phyloP scores from a whole-genome alignment of 2,113 vertebrate species.

The Hippopotamus amphibius region DNA sequence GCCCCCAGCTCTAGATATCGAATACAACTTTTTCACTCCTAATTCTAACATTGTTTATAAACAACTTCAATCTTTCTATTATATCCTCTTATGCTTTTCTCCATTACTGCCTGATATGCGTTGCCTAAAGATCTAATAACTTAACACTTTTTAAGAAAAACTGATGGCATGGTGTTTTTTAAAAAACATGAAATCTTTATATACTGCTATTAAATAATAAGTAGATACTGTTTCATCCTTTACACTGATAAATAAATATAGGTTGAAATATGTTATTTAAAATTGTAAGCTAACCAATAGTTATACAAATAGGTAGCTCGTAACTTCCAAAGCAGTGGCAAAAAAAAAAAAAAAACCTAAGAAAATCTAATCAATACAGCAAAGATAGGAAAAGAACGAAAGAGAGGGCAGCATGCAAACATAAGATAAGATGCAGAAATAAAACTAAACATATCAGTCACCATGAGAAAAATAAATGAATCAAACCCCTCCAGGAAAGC shows the following conservation, averaged over 20 bases:
- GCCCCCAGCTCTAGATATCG: background rate
- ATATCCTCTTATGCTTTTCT: background rate
- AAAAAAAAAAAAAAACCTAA: background rate
- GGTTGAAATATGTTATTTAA: background rate
- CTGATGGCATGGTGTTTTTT: background rate
- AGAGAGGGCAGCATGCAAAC: background rate
- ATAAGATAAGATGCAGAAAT: background rate
- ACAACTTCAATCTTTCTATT: background rate
- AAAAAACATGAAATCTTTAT: background rate
- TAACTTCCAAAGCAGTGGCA: background rate
- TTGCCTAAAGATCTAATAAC: background rate
- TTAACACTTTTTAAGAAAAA: background rate
- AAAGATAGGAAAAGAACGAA: background rate
- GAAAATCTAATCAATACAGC: background rate
- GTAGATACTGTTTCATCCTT: background rate
- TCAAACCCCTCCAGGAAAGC: background rate
- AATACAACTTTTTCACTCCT: background rate
- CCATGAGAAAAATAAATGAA: background rate
- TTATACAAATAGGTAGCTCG: background rate
- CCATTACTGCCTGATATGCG: background rate
- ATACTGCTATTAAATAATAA: background rate
- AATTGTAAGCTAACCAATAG: background rate
- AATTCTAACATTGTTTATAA: background rate
- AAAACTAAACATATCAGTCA: background rate
- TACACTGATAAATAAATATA: background rate